Conservation (phyloP, 2,888 invertebrate genomes). For the Sylvicola cinctus region DNA sequence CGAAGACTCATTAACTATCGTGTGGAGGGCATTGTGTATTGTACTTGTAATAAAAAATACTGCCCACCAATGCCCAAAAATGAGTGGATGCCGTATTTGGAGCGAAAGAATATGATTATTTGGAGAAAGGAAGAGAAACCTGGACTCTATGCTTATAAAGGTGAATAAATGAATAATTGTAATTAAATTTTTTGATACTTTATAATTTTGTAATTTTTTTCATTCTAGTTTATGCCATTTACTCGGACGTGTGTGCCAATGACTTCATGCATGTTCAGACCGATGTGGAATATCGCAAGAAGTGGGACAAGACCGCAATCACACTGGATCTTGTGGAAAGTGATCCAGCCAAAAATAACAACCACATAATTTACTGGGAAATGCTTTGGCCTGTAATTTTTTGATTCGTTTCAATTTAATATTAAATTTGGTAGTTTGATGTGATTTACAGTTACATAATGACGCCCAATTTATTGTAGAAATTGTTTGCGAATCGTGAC, state of each 20-base stretch:
- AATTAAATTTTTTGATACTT: not conserved
- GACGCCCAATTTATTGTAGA: constrained; percentile 26
- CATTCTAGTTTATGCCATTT: constrained; percentile 57
- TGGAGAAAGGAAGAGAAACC: constrained; percentile 54
- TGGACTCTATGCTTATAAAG: constrained; percentile 63
- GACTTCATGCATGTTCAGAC: constrained; percentile 70
- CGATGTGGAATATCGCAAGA: constrained; percentile 52
- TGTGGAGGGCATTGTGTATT: constrained; percentile 27
- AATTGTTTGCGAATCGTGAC: constrained; percentile 65
- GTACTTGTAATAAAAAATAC: constrained; percentile 20
- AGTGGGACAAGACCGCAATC: constrained; percentile 64
- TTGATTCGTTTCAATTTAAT: not conserved
- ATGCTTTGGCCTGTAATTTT: constrained; percentile 64
- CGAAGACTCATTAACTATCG: constrained; percentile 23
- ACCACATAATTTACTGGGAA: constrained; percentile 72
- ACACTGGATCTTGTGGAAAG: constrained; percentile 47
- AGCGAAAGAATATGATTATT: constrained; percentile 55
- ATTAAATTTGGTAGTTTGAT: not conserved
- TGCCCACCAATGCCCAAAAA: constrained; percentile 10
- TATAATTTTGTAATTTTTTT: too few species aligned
- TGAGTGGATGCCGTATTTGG: constrained; percentile 60
- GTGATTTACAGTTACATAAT: too few species aligned
- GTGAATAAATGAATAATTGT: constrained; percentile 14
- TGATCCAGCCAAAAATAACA: constrained; percentile 35
- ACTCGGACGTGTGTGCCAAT: constrained; percentile 52